phyloP scores from a whole-genome alignment of 2,797 vertebrate genomes.

The Propithecus deckenii region DNA sequence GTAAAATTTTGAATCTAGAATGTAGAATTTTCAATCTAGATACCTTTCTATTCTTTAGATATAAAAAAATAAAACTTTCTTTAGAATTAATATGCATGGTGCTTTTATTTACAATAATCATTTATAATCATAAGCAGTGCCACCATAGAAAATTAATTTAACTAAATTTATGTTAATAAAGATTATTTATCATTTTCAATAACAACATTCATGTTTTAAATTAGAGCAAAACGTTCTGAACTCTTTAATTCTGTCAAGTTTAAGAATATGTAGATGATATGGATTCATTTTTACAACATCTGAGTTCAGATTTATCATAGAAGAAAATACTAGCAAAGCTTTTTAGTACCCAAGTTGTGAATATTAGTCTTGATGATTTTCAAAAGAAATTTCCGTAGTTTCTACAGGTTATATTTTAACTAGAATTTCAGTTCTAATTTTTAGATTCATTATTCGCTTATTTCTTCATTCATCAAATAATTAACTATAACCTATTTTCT shows the following conservation, averaged over 20 bases:
- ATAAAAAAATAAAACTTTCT: not conserved
- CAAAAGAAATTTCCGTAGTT: not conserved
- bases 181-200: not conserved
- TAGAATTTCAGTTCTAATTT: not conserved
- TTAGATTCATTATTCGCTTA: not conserved
- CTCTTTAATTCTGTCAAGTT: not conserved
- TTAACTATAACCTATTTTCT: not conserved
- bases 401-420: not conserved
- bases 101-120: not conserved
- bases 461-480: not conserved
- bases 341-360: not conserved
- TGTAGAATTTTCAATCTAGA: not conserved
- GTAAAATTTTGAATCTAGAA: not conserved
- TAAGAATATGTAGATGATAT: not conserved
- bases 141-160: not conserved
- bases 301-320: not conserved
- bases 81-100: not conserved
- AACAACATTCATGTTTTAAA: not conserved
- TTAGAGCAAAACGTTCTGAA: not conserved
- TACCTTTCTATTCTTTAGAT: not conserved
- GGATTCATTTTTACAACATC: not conserved
- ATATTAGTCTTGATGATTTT: not conserved
- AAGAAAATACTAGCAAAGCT: not conserved
- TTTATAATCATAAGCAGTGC: not conserved
- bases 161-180: not conserved